phyloP scores from a whole-genome alignment of 2,797 vertebrate genomes.

The Adelosebastes latens region DNA sequence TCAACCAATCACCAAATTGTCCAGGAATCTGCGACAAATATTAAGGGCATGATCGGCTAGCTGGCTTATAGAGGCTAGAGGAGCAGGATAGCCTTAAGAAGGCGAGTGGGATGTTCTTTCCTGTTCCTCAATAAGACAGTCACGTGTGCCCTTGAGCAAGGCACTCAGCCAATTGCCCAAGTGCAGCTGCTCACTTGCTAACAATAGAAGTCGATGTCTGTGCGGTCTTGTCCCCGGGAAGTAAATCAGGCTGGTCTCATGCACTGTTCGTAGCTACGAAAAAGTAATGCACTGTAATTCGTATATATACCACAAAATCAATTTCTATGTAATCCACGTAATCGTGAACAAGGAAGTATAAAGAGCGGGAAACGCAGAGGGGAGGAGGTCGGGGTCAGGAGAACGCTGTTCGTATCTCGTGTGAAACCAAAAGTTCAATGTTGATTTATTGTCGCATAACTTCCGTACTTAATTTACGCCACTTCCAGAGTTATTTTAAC shows the following conservation, averaged over 20 bases:
- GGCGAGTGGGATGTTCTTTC: constrained; percentile 72
- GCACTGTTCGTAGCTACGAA: not conserved
- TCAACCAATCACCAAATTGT: constrained; percentile 24
- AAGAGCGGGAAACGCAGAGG: not conserved
- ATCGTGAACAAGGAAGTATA: not conserved
- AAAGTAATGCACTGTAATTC: not conserved
- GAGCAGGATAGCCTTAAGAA: constrained; percentile 76
- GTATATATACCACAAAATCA: not conserved
- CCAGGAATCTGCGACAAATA: constrained; percentile 21
- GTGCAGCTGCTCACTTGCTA: constrained; percentile 63
- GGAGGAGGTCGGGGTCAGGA: not conserved
- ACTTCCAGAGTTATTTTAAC: not conserved
- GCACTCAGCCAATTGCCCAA: constrained; percentile 60
- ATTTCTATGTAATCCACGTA: no score
- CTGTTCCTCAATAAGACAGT: constrained; percentile 71
- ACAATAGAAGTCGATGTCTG: constrained; percentile 42
- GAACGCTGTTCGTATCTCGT: not conserved
- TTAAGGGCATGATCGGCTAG: constrained; percentile 59
- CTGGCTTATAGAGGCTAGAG: constrained; percentile 71
- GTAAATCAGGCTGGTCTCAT: constrained; percentile 3
- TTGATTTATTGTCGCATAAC: not conserved
- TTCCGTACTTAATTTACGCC: not conserved
- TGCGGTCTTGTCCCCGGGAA: constrained; percentile 23
- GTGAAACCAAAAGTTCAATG: not conserved
- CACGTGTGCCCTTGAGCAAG: constrained; percentile 68